A percentile compares a stretch with the other conserved stretches of the same genome.
Evolutionary conservation across 2,113 vertebrate genomes (phyloP).

Genomic region (Sus scrofa): T2T-Sscrofa CM000816.6:62355001-62355500

Average conservation of each 20-base stretch:
- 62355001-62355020: conserved; percentile 30
- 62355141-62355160: not conserved
- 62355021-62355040: not conserved
- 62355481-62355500: not conserved
- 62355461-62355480: not conserved
- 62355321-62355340: not conserved
- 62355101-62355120: not conserved
- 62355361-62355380: not conserved
- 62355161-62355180: not conserved
- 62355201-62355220: not conserved
- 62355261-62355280: not conserved
- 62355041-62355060: not conserved
- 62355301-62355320: not conserved
- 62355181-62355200: not conserved
- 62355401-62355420: not conserved
- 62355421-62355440: not conserved
- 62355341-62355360: not conserved
- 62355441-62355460: too few relatives aligned
- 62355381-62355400: not conserved
- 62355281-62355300: not conserved
- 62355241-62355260: not conserved
- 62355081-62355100: not conserved
- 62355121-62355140: too few relatives aligned
- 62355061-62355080: not conserved
- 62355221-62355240: not conserved